Base-by-base conservation (phyloP, 2,888 invertebrate genomes). In the Athetis lepigone region DNA sequence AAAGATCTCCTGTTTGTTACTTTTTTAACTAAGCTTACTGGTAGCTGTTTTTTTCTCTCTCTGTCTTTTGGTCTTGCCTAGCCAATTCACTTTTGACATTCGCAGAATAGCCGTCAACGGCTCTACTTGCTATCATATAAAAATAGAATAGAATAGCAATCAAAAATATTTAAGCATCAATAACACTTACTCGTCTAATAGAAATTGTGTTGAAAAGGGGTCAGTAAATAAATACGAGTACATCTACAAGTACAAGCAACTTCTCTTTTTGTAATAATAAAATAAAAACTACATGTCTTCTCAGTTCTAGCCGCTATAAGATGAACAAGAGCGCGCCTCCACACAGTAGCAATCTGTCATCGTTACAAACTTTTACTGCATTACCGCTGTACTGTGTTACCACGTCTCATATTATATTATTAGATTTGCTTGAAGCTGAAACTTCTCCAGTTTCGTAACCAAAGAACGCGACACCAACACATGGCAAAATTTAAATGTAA, bases 381-480 rank as follows among this genome's bases (percentile, higher is more conserved):
- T 77, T 55, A 74, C 56, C 58, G 42, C 47, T 36, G n/a, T 36
- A 61, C 55, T 37, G 46, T 27, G 11, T 39, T 47, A 54, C 59
- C 47, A 49, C 40, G 45, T 74, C 42, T 56, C 49, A 50, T 50
- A 66, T 45, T 66, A 45, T 55, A 42, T 74, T 73, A 66, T 59
- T 66, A 56, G 59, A 77, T 77, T 68, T 59, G 27, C 68, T 55
- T 73, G 46, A 77, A 54, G 77, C 60, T 73, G 18, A 65, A 77
- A 73, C 75, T 73, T 71, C 16, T 3, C 72, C 27, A 72, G 49
- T 72, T 57, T 65, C 52, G 46, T 51, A 45, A 49, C 42, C 45
- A 58, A 71, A 47, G 33, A 71, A 49, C 51, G 43, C 25, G 37
- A 69, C 51, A 50, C 5, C 39, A 43, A 51, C 54, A 52, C 47